A percentile compares a stretch with the other conserved stretches of the same genome.
phyloP scores from a whole-genome alignment of 2,113 vertebrate species.

The Anolis sagrei region DNA sequence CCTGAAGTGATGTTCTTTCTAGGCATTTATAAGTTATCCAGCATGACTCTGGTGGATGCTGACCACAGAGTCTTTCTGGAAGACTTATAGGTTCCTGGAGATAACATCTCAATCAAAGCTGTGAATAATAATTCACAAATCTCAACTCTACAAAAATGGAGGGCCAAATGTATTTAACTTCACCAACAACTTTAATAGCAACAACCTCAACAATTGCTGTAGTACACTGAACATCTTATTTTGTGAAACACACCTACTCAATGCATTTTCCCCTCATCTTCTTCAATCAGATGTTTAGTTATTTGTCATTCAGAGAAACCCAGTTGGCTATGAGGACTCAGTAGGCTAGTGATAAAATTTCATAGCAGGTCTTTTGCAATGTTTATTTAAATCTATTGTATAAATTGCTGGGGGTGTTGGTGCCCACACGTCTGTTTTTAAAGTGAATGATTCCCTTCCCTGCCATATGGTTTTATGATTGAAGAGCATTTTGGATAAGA shows the following conservation, averaged over 20 bases:
- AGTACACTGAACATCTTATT: neutral
- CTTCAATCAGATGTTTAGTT: constrained; percentile 51
- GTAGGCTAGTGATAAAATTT: constrained; percentile 56
- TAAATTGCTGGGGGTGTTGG: constrained; percentile 53
- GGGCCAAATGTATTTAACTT: too few species aligned
- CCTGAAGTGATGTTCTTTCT: too few species aligned
- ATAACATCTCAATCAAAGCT: too few species aligned
- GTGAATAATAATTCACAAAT: too few species aligned
- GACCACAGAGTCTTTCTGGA: too few species aligned
- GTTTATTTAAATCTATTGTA: constrained; percentile 55
- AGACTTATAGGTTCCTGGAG: too few species aligned
- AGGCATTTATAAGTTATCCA: too few species aligned
- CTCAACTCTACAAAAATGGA: too few species aligned
- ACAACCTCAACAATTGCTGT: too few species aligned
- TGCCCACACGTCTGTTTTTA: constrained; percentile 1
- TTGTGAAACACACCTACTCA: neutral
- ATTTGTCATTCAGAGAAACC: constrained; percentile 35
- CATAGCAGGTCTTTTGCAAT: constrained; percentile 58
- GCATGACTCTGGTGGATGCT: too few species aligned
- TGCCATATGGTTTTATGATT: constrained; percentile 58
- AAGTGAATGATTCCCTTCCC: constrained; percentile 29
- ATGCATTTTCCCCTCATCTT: constrained; percentile 28
- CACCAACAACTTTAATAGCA: too few species aligned
- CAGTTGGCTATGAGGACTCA: constrained; percentile 45
- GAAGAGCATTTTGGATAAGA: constrained; percentile 64